Percentiles rank a stretch among this genome's conserved stretches.
These are phyloP conservation scores for Rhincodon typus DNA, from an alignment of 2,797 vertebrate genomes.

Conservation along the genomic window DNA sequence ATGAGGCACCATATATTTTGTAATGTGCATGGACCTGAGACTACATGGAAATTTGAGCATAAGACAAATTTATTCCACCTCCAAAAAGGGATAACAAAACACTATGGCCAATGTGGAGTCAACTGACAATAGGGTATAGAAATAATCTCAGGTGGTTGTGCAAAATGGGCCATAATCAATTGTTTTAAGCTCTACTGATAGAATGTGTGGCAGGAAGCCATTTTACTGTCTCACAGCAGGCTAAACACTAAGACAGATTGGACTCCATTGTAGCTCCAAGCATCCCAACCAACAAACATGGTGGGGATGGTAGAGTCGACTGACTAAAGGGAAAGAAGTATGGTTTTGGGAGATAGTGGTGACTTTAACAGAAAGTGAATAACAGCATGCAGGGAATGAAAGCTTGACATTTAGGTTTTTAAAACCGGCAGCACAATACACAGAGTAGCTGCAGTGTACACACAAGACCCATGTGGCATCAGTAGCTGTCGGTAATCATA, in stretches of 20 bases:
- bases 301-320: not conserved
- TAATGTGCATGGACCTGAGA: not conserved
- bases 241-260: too few relatives aligned
- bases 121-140: not conserved
- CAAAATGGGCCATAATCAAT: not conserved
- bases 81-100: not conserved
- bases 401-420: not conserved
- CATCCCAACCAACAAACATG: not conserved
- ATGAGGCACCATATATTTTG: not conserved
- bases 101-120: not conserved
- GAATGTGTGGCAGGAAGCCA: not conserved
- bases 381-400: not conserved
- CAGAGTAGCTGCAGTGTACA: not conserved
- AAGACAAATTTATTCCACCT: not conserved
- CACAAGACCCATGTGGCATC: not conserved
- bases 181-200: not conserved
- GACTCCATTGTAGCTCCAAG: not conserved
- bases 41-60: not conserved
- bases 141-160: not conserved
- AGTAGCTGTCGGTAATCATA: constrained; percentile 10
- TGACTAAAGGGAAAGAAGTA: not conserved
- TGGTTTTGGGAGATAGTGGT: not conserved
- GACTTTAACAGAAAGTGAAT: not conserved
- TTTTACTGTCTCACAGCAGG: not conserved
- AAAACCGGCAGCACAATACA: not conserved